These are phyloP conservation scores for Erythrolamprus reginae DNA, from an alignment of 2,113 vertebrate genomes.

Conservation along the genomic window DNA sequence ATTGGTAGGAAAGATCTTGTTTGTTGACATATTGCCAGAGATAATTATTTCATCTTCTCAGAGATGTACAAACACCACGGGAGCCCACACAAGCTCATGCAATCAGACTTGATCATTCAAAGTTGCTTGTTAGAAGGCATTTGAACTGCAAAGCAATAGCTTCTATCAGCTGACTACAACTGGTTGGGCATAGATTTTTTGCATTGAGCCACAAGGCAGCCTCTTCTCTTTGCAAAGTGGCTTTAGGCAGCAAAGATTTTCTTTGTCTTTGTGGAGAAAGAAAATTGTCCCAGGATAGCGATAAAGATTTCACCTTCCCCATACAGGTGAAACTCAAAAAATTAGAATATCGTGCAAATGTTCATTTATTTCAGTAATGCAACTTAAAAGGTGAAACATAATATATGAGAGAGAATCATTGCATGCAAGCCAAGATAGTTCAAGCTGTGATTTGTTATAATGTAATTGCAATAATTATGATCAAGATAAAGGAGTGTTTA, in stretches of 20 bases:
- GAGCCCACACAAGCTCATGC: neutral
- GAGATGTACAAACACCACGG: neutral
- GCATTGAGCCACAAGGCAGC: neutral
- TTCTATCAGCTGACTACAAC: neutral
- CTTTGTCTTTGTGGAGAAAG: neutral
- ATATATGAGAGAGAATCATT: no score
- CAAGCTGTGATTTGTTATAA: no score
- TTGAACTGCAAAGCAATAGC: neutral
- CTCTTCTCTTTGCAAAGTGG: neutral
- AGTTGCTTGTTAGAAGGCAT: neutral
- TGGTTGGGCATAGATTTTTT: neutral
- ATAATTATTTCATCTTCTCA: neutral
- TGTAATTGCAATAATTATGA: no score
- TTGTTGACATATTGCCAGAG: constrained; percentile 18
- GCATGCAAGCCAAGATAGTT: no score
- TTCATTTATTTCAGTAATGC: no score
- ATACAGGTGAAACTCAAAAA: no score
- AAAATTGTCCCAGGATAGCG: neutral
- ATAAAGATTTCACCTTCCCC: neutral
- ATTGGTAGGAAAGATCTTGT: constrained; percentile 32
- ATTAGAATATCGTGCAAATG: no score
- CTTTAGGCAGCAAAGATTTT: neutral
- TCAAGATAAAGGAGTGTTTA: no score
- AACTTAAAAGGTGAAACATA: no score
- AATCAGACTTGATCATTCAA: neutral